phyloP scores from a whole-genome alignment of 2,888 invertebrate species.

The Stenotaenia linearis region DNA sequence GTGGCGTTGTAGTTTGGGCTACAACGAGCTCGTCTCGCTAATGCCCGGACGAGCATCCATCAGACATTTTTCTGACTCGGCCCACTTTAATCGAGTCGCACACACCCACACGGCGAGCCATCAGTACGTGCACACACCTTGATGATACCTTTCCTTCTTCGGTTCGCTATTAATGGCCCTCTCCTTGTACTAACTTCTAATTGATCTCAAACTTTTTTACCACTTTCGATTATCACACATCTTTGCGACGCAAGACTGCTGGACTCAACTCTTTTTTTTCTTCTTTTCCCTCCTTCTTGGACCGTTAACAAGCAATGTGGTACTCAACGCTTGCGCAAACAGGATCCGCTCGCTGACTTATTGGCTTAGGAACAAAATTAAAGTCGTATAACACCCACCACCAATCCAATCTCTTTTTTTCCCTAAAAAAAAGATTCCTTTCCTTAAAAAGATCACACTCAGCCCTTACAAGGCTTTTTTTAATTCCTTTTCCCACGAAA shows the following conservation, averaged over 20 bases:
- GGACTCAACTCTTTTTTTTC: not conserved
- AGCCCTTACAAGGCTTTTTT: not conserved
- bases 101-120: not conserved
- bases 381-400: conserved; percentile 23
- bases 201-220: conserved; percentile 3
- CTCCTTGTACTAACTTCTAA: not conserved
- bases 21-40: conserved; percentile 2
- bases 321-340: conserved; percentile 17
- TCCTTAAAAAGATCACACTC: not conserved
- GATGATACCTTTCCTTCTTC: conserved; percentile 21
- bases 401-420: conserved; percentile 8
- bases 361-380: conserved; percentile 26
- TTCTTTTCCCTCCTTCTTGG: not conserved
- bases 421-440: not conserved
- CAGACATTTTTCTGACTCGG: not conserved
- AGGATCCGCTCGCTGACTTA: conserved; percentile 20
- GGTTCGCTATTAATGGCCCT: not conserved
- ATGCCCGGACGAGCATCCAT: not conserved
- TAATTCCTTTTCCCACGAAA: not conserved
- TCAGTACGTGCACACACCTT: not conserved
- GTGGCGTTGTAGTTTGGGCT: not conserved
- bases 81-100: not conserved
- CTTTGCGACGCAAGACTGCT: not conserved
- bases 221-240: conserved; percentile 26
- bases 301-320: conserved; percentile 17